Evolutionary conservation across 2,888 invertebrate species (phyloP).

Genomic region (Eupeodes latifasciatus): DNA sequence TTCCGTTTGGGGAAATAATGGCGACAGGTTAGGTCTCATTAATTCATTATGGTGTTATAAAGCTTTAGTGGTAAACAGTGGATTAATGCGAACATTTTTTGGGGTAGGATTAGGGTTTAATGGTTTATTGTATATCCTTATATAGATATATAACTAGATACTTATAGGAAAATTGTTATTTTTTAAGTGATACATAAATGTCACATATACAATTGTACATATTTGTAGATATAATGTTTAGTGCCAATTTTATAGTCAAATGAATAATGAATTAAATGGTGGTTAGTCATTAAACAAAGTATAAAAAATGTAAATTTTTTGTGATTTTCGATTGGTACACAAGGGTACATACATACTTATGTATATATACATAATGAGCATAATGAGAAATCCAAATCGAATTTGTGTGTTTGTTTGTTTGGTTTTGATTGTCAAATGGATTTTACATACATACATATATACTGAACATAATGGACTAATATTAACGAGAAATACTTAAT

Average conservation of each 20-base stretch:
- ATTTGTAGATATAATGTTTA: neutral
- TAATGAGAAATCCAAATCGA: neutral
- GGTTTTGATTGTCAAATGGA: neutral
- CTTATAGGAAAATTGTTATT: slow-evolving; percentile 45
- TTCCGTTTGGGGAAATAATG: slow-evolving; percentile 66
- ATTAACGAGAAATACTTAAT: neutral
- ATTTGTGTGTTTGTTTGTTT: slow-evolving; percentile 5
- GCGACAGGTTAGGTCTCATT: slow-evolving; percentile 77
- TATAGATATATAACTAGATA: too few relatives aligned
- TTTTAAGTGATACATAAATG: slow-evolving; percentile 56
- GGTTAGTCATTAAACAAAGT: slow-evolving; percentile 12
- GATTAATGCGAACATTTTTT: slow-evolving; percentile 64
- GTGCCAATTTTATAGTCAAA: slow-evolving; percentile 43
- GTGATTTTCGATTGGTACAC: slow-evolving; percentile 12
- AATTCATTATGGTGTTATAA: slow-evolving; percentile 76
- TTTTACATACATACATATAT: neutral
- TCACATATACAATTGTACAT: slow-evolving; percentile 33
- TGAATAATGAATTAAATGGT: slow-evolving; percentile 49
- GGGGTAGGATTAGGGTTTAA: slow-evolving; percentile 64
- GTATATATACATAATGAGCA: neutral
- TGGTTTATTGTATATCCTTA: slow-evolving; percentile 41
- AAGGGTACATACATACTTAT: too few relatives aligned
- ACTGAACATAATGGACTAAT: neutral
- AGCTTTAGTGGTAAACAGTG: slow-evolving; percentile 53
- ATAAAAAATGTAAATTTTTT: slow-evolving; percentile 11